A percentile compares a stretch with the other conserved stretches of the same genome.
phyloP scores from a whole-genome alignment of 2,113 vertebrate genomes.

The Salvator merianae region DNA sequence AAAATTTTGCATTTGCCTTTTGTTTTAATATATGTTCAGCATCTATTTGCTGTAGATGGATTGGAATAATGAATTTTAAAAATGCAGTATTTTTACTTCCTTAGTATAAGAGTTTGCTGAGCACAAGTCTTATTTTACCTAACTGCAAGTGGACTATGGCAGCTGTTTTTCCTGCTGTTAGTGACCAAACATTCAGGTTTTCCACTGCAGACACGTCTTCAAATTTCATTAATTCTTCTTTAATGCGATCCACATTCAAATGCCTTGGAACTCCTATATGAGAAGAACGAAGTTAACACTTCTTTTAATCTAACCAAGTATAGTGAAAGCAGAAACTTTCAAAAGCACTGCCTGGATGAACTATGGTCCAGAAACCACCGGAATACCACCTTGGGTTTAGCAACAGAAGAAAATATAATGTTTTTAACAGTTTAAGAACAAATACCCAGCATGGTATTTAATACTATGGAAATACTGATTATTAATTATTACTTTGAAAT shows the following conservation, averaged over 20 bases:
- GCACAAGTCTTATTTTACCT: slow-evolving; percentile 71
- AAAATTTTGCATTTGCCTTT: background rate
- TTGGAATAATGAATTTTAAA: background rate
- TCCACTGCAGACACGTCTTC: slow-evolving; percentile 92
- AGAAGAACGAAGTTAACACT: background rate
- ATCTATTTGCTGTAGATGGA: background rate
- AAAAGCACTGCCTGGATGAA: too few species aligned
- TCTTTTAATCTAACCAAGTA: too few species aligned
- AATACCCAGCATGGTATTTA: too few species aligned
- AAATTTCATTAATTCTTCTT: slow-evolving; percentile 90
- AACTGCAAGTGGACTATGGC: slow-evolving; percentile 92
- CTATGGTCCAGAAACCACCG: too few species aligned
- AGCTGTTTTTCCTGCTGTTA: slow-evolving; percentile 89
- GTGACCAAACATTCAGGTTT: slow-evolving; percentile 94
- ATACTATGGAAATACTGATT: background rate
- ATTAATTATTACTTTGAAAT: background rate
- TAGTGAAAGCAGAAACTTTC: too few species aligned
- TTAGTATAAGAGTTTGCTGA: background rate
- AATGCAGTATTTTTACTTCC: too few species aligned
- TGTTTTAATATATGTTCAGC: background rate
- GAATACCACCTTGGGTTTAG: too few species aligned
- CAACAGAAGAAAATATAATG: too few species aligned
- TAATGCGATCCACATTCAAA: slow-evolving; percentile 85
- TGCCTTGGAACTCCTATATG: slow-evolving; percentile 88
- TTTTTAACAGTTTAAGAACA: too few species aligned